Conservation (phyloP, 1,140 invertebrate species). For the Galendromus occidentalis region DNA sequence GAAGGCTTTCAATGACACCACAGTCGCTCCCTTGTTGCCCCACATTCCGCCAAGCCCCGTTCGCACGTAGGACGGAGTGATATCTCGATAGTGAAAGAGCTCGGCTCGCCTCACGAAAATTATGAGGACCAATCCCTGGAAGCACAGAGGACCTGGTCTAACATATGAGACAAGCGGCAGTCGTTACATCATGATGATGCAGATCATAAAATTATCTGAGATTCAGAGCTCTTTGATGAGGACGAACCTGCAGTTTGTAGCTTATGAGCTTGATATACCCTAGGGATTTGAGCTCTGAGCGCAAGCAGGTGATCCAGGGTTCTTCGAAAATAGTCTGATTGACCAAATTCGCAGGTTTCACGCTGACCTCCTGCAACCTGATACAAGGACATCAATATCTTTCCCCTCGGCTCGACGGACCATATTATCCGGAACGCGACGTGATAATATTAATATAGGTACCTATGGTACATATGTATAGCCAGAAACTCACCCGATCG, state of each 20-base stretch:
- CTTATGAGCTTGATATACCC: conserved; percentile 56
- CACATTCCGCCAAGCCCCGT: conserved; percentile 66
- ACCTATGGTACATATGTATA: background rate
- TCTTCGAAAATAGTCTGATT: conserved; percentile 58
- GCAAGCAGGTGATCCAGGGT: conserved; percentile 53
- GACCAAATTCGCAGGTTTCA: conserved; percentile 60
- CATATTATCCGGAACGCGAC: too few species aligned
- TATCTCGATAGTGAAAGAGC: conserved; percentile 50
- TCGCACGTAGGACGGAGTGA: conserved; percentile 61
- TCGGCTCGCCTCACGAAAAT: conserved; percentile 55
- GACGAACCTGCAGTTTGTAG: background rate
- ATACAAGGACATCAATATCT: too few species aligned
- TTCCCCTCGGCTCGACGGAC: too few species aligned
- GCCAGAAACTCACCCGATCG: conserved; percentile 40
- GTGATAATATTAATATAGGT: too few species aligned
- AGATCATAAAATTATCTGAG: background rate
- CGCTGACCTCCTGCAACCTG: conserved; percentile 73
- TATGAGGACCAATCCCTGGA: conserved; percentile 39
- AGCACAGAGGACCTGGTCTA: conserved; percentile 14
- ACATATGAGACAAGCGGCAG: background rate
- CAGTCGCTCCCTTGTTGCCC: conserved; percentile 87
- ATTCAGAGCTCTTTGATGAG: background rate
- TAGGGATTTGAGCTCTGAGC: conserved; percentile 41
- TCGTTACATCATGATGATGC: background rate
- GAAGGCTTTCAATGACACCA: conserved; percentile 58